Conservation (phyloP, 2,888 invertebrate genomes). For the Eurytoma californica region DNA sequence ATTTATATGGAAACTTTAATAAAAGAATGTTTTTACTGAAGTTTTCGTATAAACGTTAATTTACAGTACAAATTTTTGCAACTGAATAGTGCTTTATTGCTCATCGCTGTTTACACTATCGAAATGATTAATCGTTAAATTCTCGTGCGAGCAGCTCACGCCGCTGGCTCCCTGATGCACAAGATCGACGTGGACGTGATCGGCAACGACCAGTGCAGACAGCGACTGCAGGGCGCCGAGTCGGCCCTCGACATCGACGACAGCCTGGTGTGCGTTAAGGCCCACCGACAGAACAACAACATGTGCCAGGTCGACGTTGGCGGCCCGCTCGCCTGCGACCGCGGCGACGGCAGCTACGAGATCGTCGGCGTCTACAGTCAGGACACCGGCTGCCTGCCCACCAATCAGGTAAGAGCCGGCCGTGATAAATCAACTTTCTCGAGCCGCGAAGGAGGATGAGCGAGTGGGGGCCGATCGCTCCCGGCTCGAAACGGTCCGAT, state of each 20-base stretch:
- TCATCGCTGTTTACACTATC: conserved; percentile 3
- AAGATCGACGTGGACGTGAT: conserved; percentile 82
- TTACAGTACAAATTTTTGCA: too few species aligned
- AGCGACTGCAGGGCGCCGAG: conserved; percentile 78
- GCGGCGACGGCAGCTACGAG: conserved; percentile 81
- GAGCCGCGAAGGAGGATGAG: neutral
- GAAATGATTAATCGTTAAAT: neutral
- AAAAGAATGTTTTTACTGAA: too few species aligned
- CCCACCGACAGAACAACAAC: conserved; percentile 80
- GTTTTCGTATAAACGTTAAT: too few species aligned
- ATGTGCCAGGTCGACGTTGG: conserved; percentile 90
- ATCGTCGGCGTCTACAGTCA: conserved; percentile 86
- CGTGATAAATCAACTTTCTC: conserved; percentile 43
- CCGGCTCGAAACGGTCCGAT: too few species aligned
- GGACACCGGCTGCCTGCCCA: conserved; percentile 82
- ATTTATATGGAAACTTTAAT: too few species aligned
- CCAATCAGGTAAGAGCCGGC: conserved; percentile 67
- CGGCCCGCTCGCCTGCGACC: conserved; percentile 87
- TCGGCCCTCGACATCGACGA: conserved; percentile 79
- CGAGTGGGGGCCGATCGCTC: neutral
- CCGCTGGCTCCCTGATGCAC: conserved; percentile 86
- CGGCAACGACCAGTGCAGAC: conserved; percentile 79
- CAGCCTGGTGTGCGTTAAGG: conserved; percentile 83
- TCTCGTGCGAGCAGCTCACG: conserved; percentile 78
- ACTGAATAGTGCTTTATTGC: too few species aligned